Evolutionary conservation across 2,113 vertebrate genomes (phyloP), one percentile per base, ranked within the genome.

Genomic region (Psittacara wagleri): DNA sequence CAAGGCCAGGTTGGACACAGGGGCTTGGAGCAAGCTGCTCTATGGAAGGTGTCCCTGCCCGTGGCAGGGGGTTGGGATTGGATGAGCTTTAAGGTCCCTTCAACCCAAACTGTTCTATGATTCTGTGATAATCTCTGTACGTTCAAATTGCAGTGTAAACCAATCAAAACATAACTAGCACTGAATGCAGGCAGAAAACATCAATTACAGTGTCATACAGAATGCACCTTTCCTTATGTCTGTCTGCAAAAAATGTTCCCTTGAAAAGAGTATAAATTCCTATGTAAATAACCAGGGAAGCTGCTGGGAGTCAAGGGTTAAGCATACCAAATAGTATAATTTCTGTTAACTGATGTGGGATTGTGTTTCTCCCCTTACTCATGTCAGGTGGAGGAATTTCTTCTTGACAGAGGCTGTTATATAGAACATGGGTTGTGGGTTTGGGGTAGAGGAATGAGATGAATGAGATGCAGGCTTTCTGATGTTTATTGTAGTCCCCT

Each of bases 51-150:
- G 66, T 68, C 43, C 22, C 43, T 41, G 41, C 13, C 13, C 6
- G 0, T 46, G 20, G 10, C 22, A 68, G 22, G 31, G 43, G 20
- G 31, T 48, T 68, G 43, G 31, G 0, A 1, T 1, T 24, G 8
- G 31, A n/a, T 1, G 31, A 33, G 5, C 22, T 46, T 68, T 10
- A 46, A 33, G 7, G 22, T n/a, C 31, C 66, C 43, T 67, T 67
- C 43, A 25, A 10, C 11, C 15, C 66, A n/a, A 48, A 48, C 16
- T 24, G 7, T 19, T 51, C 46, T 17, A 15, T 23, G 55, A 57
- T 33, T 33, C 54, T 57, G 0, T 14, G 55, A n/a, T 59, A 59
- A 59, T n/a, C 33, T 59, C 20, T 46, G 17, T 46, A 11, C 11
- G 8, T 17, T 55, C 17, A 28, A 41, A 27, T 31, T 35, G 43